A percentile compares a stretch with the other conserved stretches of the same genome.
phyloP scores from a whole-genome alignment of 1,140 invertebrate species.

The Drosophila fuyamai region DNA sequence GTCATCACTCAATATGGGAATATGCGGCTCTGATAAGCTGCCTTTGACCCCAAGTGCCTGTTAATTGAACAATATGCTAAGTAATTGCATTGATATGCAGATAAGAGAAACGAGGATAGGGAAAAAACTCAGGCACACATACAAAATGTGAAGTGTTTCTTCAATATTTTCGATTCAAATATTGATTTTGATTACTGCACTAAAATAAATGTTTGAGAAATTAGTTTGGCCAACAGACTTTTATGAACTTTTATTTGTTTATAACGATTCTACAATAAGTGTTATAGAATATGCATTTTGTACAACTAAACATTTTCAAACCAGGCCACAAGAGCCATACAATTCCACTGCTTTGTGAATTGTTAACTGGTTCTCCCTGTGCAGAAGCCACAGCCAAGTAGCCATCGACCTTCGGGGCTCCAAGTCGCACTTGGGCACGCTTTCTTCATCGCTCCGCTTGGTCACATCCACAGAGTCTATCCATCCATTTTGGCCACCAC shows the following conservation, averaged over 20 bases:
- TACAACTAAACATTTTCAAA: too few species aligned
- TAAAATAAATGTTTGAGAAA: too few species aligned
- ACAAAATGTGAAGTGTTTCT: too few species aligned
- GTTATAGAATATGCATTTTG: too few species aligned
- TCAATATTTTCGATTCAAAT: too few species aligned
- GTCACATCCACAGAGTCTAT: conserved; percentile 54
- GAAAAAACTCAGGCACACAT: not conserved
- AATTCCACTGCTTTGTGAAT: too few species aligned
- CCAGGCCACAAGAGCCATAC: too few species aligned
- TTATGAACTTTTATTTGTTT: too few species aligned
- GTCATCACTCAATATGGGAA: conserved; percentile 33
- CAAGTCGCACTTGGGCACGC: conserved; percentile 62
- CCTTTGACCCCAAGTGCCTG: conserved; percentile 41
- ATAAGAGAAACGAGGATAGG: not conserved
- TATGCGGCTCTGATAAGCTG: conserved; percentile 33
- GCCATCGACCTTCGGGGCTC: conserved; percentile 61
- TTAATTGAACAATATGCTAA: conserved; percentile 72
- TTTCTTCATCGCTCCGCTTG: conserved; percentile 77
- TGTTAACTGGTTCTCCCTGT: not conserved
- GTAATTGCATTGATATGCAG: conserved; percentile 53
- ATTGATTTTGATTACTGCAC: too few species aligned
- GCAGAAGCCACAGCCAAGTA: conserved; percentile 25
- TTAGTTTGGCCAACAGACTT: too few species aligned
- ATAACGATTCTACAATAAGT: too few species aligned
- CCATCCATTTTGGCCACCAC: conserved; percentile 22